Evolutionary conservation across 2,797 vertebrate species (phyloP).

Genomic region (Enteromius fasciolatus): DNA sequence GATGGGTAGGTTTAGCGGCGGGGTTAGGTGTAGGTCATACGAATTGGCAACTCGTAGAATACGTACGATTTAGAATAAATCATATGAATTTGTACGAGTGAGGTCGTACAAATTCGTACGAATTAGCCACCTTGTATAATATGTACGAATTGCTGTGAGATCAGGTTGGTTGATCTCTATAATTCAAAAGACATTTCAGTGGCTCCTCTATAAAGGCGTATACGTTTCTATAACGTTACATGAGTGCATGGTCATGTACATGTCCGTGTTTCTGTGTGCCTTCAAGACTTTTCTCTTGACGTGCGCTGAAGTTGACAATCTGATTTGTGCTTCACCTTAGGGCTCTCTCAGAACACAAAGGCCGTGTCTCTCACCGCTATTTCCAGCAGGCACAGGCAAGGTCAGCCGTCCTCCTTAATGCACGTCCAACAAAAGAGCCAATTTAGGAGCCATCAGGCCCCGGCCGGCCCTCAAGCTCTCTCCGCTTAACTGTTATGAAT

Average conservation of each 20-base stretch:
- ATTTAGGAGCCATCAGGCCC: slow-evolving; percentile 66
- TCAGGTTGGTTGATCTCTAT: neutral
- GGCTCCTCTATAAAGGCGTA: neutral
- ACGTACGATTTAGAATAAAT: too few species aligned
- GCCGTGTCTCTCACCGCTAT: slow-evolving; percentile 57
- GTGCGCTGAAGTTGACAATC: slow-evolving; percentile 49
- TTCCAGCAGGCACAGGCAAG: slow-evolving; percentile 61
- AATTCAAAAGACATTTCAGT: neutral
- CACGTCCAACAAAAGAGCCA: slow-evolving; percentile 65
- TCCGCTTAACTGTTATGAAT: slow-evolving; percentile 65
- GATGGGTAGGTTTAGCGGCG: too few species aligned
- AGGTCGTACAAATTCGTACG: too few species aligned
- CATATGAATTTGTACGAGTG: too few species aligned
- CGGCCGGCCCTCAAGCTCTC: slow-evolving; percentile 52
- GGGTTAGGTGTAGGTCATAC: too few species aligned
- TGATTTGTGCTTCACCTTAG: slow-evolving; percentile 55
- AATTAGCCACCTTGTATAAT: too few species aligned
- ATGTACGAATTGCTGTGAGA: too few species aligned
- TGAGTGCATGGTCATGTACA: slow-evolving; percentile 28
- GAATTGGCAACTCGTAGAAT: too few species aligned
- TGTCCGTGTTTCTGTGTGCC: slow-evolving; percentile 37
- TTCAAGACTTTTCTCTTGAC: slow-evolving; percentile 53
- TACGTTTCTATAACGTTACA: neutral
- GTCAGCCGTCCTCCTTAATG: slow-evolving; percentile 66
- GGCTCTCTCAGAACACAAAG: slow-evolving; percentile 59